Evolutionary conservation across 1,140 invertebrate genomes (phyloP).

Genomic region (Drosophila sp.): DNA sequence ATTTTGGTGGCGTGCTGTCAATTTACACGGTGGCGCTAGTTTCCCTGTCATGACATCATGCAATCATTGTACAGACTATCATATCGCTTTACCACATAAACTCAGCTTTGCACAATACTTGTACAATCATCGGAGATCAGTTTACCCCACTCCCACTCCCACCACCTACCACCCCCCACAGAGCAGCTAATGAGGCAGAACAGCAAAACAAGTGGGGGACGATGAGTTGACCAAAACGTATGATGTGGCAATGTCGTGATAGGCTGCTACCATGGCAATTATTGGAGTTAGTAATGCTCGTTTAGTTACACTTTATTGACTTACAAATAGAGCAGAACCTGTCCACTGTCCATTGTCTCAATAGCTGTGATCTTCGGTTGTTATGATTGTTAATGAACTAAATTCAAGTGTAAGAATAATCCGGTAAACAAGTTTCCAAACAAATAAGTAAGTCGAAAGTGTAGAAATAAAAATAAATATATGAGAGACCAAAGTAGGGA

Average conservation of each 20-base stretch:
- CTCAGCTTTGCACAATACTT: slow-evolving; percentile 45
- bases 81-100: slow-evolving; percentile 74
- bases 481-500: not conserved
- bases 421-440: no score
- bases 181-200: slow-evolving; percentile 66
- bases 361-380: not conserved
- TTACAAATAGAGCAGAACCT: slow-evolving; percentile 44
- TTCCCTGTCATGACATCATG: slow-evolving; percentile 72
- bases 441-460: no score
- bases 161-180: slow-evolving; percentile 25
- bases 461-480: not conserved
- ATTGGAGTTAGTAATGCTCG: slow-evolving; percentile 31
- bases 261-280: slow-evolving; percentile 28
- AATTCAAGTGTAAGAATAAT: no score
- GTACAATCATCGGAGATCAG: slow-evolving; percentile 56
- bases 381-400: not conserved
- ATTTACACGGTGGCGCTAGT: slow-evolving; percentile 68
- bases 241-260: slow-evolving; percentile 29
- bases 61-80: slow-evolving; percentile 44
- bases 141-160: slow-evolving; percentile 4
- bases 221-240: slow-evolving; percentile 65
- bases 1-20: slow-evolving; percentile 68
- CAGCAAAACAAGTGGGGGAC: slow-evolving; percentile 30
- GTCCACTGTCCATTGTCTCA: no score
- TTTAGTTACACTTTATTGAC: slow-evolving; percentile 58